Evolutionary conservation across 1,140 invertebrate genomes (phyloP), one percentile per base, ranked within the genome.

Genomic region (Ganaspis sp.): DNA sequence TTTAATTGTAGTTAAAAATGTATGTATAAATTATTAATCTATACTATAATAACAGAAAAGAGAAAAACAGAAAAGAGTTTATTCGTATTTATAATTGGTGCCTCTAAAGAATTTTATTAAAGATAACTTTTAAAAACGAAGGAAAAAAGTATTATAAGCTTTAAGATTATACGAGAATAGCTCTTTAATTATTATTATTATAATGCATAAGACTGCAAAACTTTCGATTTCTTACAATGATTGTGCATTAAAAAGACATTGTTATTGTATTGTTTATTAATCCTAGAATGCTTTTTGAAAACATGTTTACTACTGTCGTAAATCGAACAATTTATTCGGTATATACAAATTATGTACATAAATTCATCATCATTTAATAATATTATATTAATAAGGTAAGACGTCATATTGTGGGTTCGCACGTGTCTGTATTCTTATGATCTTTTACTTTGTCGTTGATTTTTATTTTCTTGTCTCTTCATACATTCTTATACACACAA

Each of bases 231-330:
- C 15, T 3, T 64, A 26, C 29, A n/a, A 3, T 2, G 23, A 64
- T 49, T 49, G 45, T 64, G 12, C 58, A 64, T 64, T 64, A 34
- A 34, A 64, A 64, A 64, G 58, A 64, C 58, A 64, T 15, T n/a
- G 23, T 64, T 26, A 29, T 64, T 29, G 12, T 29, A 29, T 26
- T 26, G 26, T 29, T 64, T 29, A 64, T n/a, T n/a, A n/a, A n/a
- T 64, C 12, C 9, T 64, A 29, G 26, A 64, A 9, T 15, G 23
- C 12, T 12, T 26, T 64, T 64, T n/a, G 19, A 49, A 17, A n/a
- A 49, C n/a, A 49, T 5, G n/a, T 19, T 15, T 17, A 49, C 17
- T 49, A 49, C n/a, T 49, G 15, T 64, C 58, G 58, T 15, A 29
- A 29, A 64, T 64, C 58, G 4, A 29, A 64, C n/a, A 64, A 64